A percentile compares a stretch with the other conserved stretches of the same genome.
phyloP scores from a whole-genome alignment of 2,888 invertebrate genomes.

The Morpho deidamia region DNA sequence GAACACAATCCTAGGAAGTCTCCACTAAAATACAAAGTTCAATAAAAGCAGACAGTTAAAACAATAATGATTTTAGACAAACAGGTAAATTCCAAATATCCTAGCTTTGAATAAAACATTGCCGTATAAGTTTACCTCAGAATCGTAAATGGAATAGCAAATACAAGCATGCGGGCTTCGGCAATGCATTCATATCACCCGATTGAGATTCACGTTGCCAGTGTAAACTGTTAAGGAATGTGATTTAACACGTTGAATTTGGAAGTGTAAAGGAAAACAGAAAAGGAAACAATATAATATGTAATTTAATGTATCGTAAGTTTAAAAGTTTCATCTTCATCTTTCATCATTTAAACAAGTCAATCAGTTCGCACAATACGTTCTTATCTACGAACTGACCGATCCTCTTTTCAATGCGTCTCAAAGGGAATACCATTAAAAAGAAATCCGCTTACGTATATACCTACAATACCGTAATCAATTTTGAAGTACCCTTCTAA shows the following conservation, averaged over 20 bases:
- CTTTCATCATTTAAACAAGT: slow-evolving; percentile 16
- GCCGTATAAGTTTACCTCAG: slow-evolving; percentile 1
- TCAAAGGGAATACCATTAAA: slow-evolving; percentile 56
- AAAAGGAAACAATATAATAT: too few relatives aligned
- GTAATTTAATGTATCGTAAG: too few relatives aligned
- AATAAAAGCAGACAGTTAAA: too few relatives aligned
- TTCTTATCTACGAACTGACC: slow-evolving; percentile 31
- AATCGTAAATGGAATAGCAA: slow-evolving; percentile 6
- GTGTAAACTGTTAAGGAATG: not conserved
- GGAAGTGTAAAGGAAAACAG: too few relatives aligned
- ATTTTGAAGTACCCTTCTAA: slow-evolving; percentile 63
- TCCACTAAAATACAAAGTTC: too few relatives aligned
- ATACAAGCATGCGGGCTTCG: not conserved
- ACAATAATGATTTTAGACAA: too few relatives aligned
- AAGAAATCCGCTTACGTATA: slow-evolving; percentile 66
- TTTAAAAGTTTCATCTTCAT: too few relatives aligned
- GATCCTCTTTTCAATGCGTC: slow-evolving; percentile 26
- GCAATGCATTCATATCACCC: slow-evolving; percentile 6
- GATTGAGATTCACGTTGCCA: slow-evolving; percentile 1
- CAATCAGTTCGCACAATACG: slow-evolving; percentile 31
- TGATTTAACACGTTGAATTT: not conserved
- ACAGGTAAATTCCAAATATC: too few relatives aligned
- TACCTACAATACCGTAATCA: slow-evolving; percentile 59
- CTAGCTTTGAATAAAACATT: slow-evolving; percentile 4
- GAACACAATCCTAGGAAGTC: too few relatives aligned